phyloP scores from a whole-genome alignment of 2,113 vertebrate genomes.

The Lophius piscatorius region DNA sequence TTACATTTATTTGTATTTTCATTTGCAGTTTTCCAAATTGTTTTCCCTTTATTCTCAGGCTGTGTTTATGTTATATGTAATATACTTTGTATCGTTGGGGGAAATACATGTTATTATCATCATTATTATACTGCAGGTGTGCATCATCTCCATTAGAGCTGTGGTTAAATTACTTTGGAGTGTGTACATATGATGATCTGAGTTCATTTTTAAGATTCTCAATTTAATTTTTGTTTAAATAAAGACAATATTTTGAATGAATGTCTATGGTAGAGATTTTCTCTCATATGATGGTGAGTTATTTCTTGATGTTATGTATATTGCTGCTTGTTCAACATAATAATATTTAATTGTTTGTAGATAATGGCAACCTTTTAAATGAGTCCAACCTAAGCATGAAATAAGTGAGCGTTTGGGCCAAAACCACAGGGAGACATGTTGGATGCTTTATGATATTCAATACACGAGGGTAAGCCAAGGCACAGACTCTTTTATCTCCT shows the following conservation, averaged over 20 bases:
- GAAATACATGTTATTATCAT: too few species aligned
- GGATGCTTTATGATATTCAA: neutral
- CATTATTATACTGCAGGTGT: too few species aligned
- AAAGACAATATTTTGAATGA: neutral
- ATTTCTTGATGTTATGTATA: neutral
- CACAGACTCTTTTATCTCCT: neutral
- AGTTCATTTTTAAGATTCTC: too few species aligned
- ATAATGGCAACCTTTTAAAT: slow-evolving; percentile 10
- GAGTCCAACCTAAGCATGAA: slow-evolving; percentile 4
- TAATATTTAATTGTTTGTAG: neutral
- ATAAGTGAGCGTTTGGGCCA: slow-evolving; percentile 8
- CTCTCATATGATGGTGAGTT: neutral
- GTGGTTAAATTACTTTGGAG: too few species aligned
- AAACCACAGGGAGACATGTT: slow-evolving; percentile 11
- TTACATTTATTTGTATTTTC: too few species aligned
- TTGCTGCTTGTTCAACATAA: neutral
- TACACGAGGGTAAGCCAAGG: neutral
- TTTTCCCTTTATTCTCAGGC: too few species aligned
- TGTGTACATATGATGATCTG: too few species aligned
- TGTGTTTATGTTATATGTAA: too few species aligned
- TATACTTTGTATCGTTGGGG: too few species aligned
- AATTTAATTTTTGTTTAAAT: too few species aligned
- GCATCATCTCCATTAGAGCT: too few species aligned
- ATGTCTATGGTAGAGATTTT: neutral
- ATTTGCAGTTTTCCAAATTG: too few species aligned